Base-by-base conservation (phyloP, 2,888 invertebrate species). In the Chrysodeixis includens region DNA sequence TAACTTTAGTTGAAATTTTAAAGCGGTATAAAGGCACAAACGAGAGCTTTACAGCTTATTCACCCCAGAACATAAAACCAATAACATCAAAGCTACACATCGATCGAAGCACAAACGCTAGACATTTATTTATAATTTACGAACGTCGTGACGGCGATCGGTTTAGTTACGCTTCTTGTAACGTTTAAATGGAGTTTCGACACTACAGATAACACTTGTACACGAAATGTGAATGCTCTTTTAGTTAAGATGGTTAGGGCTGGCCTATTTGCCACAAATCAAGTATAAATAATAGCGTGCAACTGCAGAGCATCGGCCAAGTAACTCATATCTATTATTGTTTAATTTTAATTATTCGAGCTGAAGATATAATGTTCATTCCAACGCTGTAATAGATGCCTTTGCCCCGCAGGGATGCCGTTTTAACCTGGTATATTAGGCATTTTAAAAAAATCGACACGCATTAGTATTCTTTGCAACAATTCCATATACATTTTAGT, bases 121-220 rank as follows among this genome's bases (percentile, higher is more conserved):
- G 68, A 80, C 79, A 78, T 85, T 85, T 86, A 86, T 86, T 86
- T 89, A 88, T 88, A 89, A 90, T 87, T 88, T 86, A 90, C 87
- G 86, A 89, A 88, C 83, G 79, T 90, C 90, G 92, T 92, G 91
- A 90, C 88, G 83, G 77, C 85, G 79, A 84, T 85, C 81, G 83
- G 84, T 85, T 88, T 84, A 86, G 86, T 87, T 83, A 87, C 86
- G 87, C 86, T 87, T 87, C 89, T 88, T 84, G 85, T 89, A 87
- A 87, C 83, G 84, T 84, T 84, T 84, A 88, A 89, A 91, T 87
- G 82, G 83, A 84, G 85, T 91, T 90, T 91, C 92, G 85, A 90
- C 90, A 92, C 88, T 85, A 84, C 75, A 89, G 90, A 92, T 91
- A 91, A 89, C 89, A 89, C 89, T 90, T 86, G 78, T 86, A 86